A percentile compares a stretch with the other conserved stretches of the same genome.
These are phyloP conservation scores for Choloepus hoffmanni DNA, from an alignment of 2,113 vertebrate genomes.

Conservation along the genomic window DNA sequence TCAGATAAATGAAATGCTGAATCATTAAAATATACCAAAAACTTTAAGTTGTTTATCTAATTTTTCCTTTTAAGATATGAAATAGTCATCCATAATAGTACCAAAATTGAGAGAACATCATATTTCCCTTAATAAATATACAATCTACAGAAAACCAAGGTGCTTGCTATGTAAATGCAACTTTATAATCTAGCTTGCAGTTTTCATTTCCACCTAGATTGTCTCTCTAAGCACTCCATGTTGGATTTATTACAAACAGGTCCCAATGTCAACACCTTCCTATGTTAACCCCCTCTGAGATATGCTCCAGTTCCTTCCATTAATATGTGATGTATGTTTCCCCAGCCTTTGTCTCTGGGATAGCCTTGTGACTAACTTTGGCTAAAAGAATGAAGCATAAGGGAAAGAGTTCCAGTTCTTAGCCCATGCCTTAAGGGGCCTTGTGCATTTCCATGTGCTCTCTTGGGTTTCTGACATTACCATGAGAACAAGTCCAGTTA, in stretches of 20 bases:
- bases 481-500: not conserved
- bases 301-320: not conserved
- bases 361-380: not conserved
- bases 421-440: not conserved
- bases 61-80: not conserved
- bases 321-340: not conserved
- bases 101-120: not conserved
- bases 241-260: not conserved
- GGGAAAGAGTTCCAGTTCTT: not conserved
- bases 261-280: not conserved
- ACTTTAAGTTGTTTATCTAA: not conserved
- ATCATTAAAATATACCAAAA: conserved; percentile 2
- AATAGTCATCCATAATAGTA: not conserved
- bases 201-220: not conserved
- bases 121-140: not conserved
- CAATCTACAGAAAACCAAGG: not conserved
- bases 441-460: not conserved
- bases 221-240: not conserved
- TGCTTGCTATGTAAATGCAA: not conserved
- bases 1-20: conserved; percentile 1
- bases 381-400: not conserved
- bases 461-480: not conserved
- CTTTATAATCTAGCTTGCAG: not conserved
- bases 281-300: not conserved
- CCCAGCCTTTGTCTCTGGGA: not conserved